phyloP scores from a whole-genome alignment of 1,140 invertebrate genomes.

The Cyrtorhinus lividipennis region DNA sequence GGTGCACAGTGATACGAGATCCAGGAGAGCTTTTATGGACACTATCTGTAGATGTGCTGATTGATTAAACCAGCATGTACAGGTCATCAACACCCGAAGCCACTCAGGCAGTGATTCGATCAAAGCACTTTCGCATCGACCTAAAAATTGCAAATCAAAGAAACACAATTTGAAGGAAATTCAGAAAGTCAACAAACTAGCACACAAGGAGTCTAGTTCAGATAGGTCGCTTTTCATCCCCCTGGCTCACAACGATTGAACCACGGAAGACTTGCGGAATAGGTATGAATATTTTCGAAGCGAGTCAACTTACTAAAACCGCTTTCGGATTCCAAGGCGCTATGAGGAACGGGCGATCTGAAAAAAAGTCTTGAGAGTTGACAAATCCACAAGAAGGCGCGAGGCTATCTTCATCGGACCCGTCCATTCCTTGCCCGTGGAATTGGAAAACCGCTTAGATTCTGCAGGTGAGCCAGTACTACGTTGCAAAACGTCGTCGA shows the following conservation, averaged over 20 bases:
- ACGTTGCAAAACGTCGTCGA: slow-evolving; percentile 19
- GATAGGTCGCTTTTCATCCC: too few species aligned
- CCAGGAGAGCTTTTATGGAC: slow-evolving; percentile 56
- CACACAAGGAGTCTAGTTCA: too few species aligned
- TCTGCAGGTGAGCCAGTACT: background rate
- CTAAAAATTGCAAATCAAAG: too few species aligned
- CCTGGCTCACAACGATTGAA: background rate
- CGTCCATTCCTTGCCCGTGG: slow-evolving; percentile 31
- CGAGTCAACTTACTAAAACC: background rate
- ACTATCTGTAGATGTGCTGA: slow-evolving; percentile 42
- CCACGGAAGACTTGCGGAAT: background rate
- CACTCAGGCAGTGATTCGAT: slow-evolving; percentile 45
- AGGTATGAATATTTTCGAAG: background rate
- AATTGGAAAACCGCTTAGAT: background rate
- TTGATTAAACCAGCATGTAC: slow-evolving; percentile 46
- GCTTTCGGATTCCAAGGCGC: slow-evolving; percentile 18
- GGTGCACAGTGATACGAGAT: slow-evolving; percentile 43
- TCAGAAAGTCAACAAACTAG: too few species aligned
- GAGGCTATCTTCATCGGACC: slow-evolving; percentile 46
- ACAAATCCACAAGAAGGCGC: slow-evolving; percentile 60
- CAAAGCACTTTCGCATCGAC: slow-evolving; percentile 11
- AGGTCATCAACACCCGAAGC: slow-evolving; percentile 54
- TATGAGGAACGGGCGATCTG: slow-evolving; percentile 15
- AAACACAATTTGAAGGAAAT: too few species aligned
- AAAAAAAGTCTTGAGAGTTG: slow-evolving; percentile 58